Evolutionary conservation across 2,113 vertebrate species (phyloP), one percentile per base, ranked within the genome.

Genomic region (Platanista minor): DNA sequence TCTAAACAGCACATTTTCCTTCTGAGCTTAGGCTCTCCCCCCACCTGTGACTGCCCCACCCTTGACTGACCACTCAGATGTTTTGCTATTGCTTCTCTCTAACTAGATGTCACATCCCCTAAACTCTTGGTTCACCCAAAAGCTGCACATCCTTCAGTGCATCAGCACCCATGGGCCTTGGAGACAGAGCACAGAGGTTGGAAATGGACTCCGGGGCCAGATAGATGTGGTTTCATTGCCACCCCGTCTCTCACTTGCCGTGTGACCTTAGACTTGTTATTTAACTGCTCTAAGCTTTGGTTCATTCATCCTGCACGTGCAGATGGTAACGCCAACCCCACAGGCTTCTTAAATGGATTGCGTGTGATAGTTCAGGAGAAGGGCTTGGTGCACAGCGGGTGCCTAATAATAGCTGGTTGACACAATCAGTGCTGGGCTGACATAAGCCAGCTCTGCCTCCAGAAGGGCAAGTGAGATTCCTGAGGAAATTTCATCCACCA

Each of bases 81-180:
- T 39, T 59, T 72, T 54, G 23, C 20, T 61, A 18, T 23, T 77
- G 43, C 75, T 6, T 29, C 57, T 33, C 66, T 95, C 59, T 64
- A n/a, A 39, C 54, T 0, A 2, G n/a, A 25, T 21, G 25, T 6
- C 23, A 2, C 4, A 0, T 17, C 18, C 61, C 78, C 39, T n/a
- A 57, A 29, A 18, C 20, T 25, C 66, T 71, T 29, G 57, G 4
- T 36, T 29, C 9, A 6, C 36, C 33, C 52, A 86, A 29, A 82
- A 10, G 11, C 64, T 54, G 21, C 12, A 1, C 5, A 1, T 17
- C 43, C 39, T 49, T 57, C 67, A 82, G 4, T 5, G 29, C 39
- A 29, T 59, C 57, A 46, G 27, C 5, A 8, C 29, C 46, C 6
- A 1, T 3, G 36, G 14, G 8, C 4, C 59, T 29, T 41, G 49